Conservation (phyloP, 2,888 invertebrate species). For the Pammene aurita region DNA sequence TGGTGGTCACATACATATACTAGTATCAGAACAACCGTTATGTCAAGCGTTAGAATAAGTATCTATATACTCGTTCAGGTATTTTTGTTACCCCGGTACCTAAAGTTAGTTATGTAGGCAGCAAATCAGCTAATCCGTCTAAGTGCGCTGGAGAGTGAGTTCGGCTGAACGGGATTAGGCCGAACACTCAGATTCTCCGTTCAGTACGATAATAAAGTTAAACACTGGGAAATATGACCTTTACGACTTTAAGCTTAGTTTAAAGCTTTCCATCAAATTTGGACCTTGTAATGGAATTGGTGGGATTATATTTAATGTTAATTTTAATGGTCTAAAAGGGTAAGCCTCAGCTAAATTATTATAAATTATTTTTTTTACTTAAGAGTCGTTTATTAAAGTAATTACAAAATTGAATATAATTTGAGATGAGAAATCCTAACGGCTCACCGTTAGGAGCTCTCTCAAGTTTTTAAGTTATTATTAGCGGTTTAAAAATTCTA, state of each 20-base stretch:
- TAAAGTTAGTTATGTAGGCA: constrained; percentile 11
- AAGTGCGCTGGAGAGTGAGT: constrained; percentile 33
- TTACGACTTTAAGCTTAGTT: constrained; percentile 24
- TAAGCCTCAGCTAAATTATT: neutral
- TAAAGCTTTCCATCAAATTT: constrained; percentile 29
- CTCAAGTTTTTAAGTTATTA: too few relatives aligned
- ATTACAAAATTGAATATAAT: too few relatives aligned
- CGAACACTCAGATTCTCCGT: constrained; percentile 31
- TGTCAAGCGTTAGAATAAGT: too few relatives aligned
- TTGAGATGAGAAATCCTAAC: too few relatives aligned
- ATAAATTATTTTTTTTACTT: neutral
- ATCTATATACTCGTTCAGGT: too few relatives aligned
- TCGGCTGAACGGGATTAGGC: constrained; percentile 28
- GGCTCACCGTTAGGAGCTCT: too few relatives aligned
- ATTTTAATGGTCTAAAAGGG: neutral
- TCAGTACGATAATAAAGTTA: constrained; percentile 34
- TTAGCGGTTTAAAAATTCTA: too few relatives aligned
- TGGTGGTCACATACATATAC: too few relatives aligned
- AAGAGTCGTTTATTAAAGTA: neutral
- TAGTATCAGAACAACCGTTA: too few relatives aligned
- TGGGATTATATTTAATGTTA: constrained; percentile 6
- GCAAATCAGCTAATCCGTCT: constrained; percentile 33
- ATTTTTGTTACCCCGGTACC: too few relatives aligned
- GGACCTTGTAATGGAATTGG: neutral
- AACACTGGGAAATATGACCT: constrained; percentile 37